Evolutionary conservation across 1,140 invertebrate species (phyloP), one percentile per base, ranked within the genome.

Genomic region (Pectinophora gossypiella): DNA sequence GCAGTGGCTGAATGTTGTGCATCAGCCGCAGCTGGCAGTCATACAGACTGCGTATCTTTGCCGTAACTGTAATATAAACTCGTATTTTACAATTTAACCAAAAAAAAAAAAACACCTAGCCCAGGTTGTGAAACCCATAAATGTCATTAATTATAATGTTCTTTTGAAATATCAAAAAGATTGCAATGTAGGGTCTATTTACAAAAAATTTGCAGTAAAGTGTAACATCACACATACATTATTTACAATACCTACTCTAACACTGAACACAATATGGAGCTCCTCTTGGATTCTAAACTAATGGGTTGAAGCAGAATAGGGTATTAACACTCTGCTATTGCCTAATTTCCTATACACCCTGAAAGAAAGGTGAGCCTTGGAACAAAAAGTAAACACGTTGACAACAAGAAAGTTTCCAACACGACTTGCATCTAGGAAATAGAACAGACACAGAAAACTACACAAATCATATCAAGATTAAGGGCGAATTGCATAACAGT

Each of bases 1-100:
- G 98, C 61, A 95, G 90, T 20, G 98, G 97, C 72, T 97, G 93
- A 65, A 94, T 92, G 63, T 95, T 96, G 89, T 98, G 96, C 67
- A 96, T 91, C 51, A 99, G 91, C 56, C 98, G 92, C 68, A 96
- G 91, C 79, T 99, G 97, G 86, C 95, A 98, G 85, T 99, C 98
- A 88, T 98, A 96, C 61, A 99, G 91, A 79, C 94, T 98, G 55
- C 96, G 92, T 69, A 99, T 95, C 91, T 99, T 99, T 64, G 98
- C 95, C 62, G 97, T 97, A 90, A 99, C 97, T 99, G 86, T 64
- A 90, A 89, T n/a, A n/a, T n/a, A n/a, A n/a, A n/a, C n/a, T n/a
- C n/a, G n/a, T n/a, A n/a, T n/a, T n/a, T n/a, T 60, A n/a, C n/a
- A n/a, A n/a, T n/a, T n/a, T n/a, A n/a, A n/a, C n/a, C n/a, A n/a